Evolutionary conservation across 2,113 vertebrate genomes (phyloP).

Genomic region (Caranx ignobilis): DNA sequence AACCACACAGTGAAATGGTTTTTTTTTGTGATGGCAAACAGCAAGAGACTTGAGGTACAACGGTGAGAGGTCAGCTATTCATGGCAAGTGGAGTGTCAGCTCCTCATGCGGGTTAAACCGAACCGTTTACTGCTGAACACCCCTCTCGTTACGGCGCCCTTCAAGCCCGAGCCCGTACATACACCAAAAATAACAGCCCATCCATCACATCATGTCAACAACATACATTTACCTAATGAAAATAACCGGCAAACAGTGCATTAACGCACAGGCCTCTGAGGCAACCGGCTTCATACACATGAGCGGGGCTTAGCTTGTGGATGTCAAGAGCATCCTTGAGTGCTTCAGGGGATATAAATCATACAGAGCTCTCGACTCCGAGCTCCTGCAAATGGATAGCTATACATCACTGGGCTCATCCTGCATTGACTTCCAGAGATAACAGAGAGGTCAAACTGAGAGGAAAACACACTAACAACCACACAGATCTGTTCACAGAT

Average conservation of each 20-base stretch:
- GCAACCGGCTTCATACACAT: background rate
- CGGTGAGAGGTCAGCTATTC: constrained; percentile 47
- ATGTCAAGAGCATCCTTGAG: constrained; percentile 68
- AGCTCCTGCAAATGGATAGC: constrained; percentile 50
- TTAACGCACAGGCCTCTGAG: constrained; percentile 34
- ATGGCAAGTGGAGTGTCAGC: constrained; percentile 16
- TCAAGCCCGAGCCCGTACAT: constrained; percentile 18
- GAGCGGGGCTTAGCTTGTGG: constrained; percentile 23
- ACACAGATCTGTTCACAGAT: constrained; percentile 18
- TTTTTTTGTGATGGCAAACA: constrained; percentile 4
- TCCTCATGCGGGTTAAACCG: constrained; percentile 24
- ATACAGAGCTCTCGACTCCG: constrained; percentile 26
- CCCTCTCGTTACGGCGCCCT: constrained; percentile 46
- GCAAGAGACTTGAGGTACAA: constrained; percentile 1
- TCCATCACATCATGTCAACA: constrained; percentile 73
- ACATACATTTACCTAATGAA: constrained; percentile 78
- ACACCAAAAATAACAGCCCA: constrained; percentile 66
- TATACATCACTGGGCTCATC: constrained; percentile 50
- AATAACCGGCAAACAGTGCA: constrained; percentile 65
- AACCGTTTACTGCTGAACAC: constrained; percentile 54
- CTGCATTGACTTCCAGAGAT: constrained; percentile 20
- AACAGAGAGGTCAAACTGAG: constrained; percentile 33
- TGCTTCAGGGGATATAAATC: constrained; percentile 70
- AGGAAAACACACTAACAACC: background rate
- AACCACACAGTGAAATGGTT: background rate